A percentile compares a stretch with the other conserved stretches of the same genome.
Evolutionary conservation across 2,888 invertebrate genomes (phyloP).

Genomic region (Augiades crinisus): DNA sequence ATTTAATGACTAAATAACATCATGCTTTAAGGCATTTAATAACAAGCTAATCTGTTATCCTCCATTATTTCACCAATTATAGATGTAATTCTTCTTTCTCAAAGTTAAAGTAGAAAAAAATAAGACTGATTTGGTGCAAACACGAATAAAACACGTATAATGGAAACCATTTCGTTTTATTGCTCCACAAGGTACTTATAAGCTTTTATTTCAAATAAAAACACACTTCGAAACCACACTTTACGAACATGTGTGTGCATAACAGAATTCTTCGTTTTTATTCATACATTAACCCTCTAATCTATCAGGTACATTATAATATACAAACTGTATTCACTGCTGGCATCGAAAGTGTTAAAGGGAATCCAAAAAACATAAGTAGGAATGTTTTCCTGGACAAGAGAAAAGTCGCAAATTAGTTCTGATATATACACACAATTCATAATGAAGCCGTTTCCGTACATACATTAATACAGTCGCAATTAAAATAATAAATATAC

Average conservation of each 20-base stretch:
- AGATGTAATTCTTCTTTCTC: too few relatives aligned
- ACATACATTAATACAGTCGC: conserved; percentile 33
- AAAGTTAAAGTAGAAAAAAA: too few relatives aligned
- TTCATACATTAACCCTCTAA: conserved; percentile 51
- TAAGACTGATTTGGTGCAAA: too few relatives aligned
- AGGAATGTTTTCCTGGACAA: conserved; percentile 45
- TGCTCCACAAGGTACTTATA: conserved; percentile 68
- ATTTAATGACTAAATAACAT: too few relatives aligned
- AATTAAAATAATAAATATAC: conserved; percentile 23
- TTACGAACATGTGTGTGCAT: conserved; percentile 61
- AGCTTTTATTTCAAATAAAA: conserved; percentile 58
- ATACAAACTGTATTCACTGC: conserved; percentile 45
- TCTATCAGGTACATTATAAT: conserved; percentile 67
- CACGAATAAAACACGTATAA: conserved; percentile 46
- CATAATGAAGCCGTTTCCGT: conserved; percentile 42
- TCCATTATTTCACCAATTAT: too few relatives aligned
- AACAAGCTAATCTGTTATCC: too few relatives aligned
- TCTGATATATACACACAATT: conserved; percentile 62
- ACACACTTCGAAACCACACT: conserved; percentile 55
- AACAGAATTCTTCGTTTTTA: conserved; percentile 51
- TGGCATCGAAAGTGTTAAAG: conserved; percentile 30
- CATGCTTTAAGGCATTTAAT: too few relatives aligned
- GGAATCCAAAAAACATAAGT: conserved; percentile 44
- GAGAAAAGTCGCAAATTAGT: conserved; percentile 36
- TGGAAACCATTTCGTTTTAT: conserved; percentile 68